Conservation (phyloP, 2,113 vertebrate genomes). For the Dipodomys ordii region DNA sequence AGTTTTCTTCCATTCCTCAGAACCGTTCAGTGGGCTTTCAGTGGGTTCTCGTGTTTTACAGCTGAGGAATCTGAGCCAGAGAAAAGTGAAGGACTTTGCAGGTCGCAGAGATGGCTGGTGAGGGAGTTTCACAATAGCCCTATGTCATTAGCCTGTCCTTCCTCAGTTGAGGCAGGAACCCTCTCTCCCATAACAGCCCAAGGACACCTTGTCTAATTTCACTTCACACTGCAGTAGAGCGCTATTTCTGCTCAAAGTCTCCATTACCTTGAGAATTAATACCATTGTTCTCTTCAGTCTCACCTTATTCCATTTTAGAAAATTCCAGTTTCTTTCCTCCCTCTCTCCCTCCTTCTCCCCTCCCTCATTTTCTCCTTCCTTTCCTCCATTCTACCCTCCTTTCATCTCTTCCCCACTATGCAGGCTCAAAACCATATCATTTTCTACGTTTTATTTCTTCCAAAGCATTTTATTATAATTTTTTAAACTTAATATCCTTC, state of each 20-base stretch:
- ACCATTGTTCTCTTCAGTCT: background rate
- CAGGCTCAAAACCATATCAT: background rate
- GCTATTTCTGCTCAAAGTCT: background rate
- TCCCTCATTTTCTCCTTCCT: fast-evolving
- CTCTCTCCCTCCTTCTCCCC: fast-evolving
- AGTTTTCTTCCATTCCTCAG: background rate
- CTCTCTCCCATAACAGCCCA: background rate
- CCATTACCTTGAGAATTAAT: background rate
- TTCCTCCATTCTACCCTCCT: too few species aligned
- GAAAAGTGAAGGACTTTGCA: background rate
- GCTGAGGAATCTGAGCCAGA: background rate
- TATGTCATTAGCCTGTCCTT: background rate
- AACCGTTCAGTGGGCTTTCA: background rate
- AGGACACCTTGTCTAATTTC: background rate
- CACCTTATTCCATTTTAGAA: background rate
- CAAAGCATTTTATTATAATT: background rate
- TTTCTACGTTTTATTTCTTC: background rate
- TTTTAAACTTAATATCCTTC: background rate
- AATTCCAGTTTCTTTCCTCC: background rate
- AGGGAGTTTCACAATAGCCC: background rate
- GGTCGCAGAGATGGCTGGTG: background rate
- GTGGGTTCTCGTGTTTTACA: background rate
- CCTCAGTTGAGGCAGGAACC: background rate
- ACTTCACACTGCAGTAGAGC: background rate
- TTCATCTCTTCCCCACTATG: background rate